phyloP scores from a whole-genome alignment of 2,888 invertebrate genomes.

The Pyralis farinalis region DNA sequence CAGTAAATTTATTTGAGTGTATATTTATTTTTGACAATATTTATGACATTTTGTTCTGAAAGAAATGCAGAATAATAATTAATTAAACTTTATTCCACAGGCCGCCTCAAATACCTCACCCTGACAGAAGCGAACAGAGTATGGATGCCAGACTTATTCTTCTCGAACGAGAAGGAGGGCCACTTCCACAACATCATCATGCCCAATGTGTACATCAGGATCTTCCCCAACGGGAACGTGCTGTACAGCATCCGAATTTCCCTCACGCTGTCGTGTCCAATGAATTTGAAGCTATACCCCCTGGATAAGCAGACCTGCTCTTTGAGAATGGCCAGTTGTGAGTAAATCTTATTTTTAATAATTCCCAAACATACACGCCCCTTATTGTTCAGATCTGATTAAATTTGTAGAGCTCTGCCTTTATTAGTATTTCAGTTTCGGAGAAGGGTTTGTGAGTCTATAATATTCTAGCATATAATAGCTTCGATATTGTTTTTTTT shows the following conservation, averaged over 20 bases:
- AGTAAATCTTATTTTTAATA: conserved; percentile 73
- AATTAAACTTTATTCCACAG: conserved; percentile 53
- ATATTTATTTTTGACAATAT: too few species aligned
- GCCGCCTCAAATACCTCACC: conserved; percentile 94
- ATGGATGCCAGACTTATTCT: conserved; percentile 99
- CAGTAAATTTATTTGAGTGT: too few species aligned
- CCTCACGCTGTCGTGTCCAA: conserved; percentile 96
- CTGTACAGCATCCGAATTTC: conserved; percentile 99
- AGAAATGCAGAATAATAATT: too few species aligned
- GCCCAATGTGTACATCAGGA: conserved; percentile 98
- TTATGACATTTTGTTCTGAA: too few species aligned
- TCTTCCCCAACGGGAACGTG: conserved; percentile 96
- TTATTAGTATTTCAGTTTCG: too few species aligned
- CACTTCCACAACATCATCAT: conserved; percentile 98
- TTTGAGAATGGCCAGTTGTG: conserved; percentile 97
- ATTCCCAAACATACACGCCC: too few species aligned
- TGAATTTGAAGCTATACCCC: conserved; percentile 98
- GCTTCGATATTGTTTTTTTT: too few species aligned
- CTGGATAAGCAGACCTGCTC: conserved; percentile 97
- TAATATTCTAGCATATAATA: too few species aligned
- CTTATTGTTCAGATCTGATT: too few species aligned
- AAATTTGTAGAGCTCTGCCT: too few species aligned
- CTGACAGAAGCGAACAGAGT: conserved; percentile 96
- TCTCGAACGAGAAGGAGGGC: conserved; percentile 98
- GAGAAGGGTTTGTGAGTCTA: too few species aligned